These are phyloP conservation scores for Pandion haliaetus DNA, from an alignment of 2,113 vertebrate genomes.

Conservation along the genomic window DNA sequence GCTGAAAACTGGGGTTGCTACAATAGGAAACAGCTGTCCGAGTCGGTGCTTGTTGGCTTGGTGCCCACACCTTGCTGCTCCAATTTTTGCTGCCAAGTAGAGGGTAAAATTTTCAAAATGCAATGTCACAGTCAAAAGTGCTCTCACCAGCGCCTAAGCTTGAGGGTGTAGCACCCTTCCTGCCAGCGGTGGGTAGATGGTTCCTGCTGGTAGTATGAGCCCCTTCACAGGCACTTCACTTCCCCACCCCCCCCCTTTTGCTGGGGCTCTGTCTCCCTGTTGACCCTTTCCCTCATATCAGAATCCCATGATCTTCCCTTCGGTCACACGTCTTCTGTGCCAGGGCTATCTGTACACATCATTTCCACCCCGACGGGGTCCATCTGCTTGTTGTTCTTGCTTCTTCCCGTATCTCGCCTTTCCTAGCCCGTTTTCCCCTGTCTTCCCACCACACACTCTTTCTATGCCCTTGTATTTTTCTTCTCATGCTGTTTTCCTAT, in stretches of 20 bases:
- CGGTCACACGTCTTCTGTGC: not conserved
- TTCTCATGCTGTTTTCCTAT: not conserved
- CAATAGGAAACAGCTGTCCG: not conserved
- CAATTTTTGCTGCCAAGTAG: not conserved
- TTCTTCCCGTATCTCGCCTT: not conserved
- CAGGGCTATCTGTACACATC: not conserved
- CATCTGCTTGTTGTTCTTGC: not conserved
- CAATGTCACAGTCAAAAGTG: not conserved
- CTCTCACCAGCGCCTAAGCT: not conserved
- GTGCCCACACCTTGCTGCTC: not conserved
- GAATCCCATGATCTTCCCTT: not conserved
- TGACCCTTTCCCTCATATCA: not conserved
- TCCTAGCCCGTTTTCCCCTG: not conserved
- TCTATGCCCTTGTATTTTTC: not conserved
- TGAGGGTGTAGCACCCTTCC: rapidly evolving
- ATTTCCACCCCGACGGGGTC: not conserved
- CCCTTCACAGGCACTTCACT: not conserved
- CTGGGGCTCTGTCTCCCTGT: not conserved
- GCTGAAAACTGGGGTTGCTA: not conserved
- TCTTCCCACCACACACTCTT: not conserved
- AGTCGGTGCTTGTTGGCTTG: not conserved
- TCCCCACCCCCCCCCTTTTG: not conserved
- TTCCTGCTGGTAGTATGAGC: not conserved
- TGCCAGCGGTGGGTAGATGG: not conserved
- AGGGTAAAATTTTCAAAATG: not conserved